A percentile compares a stretch with the other conserved stretches of the same genome.
Evolutionary conservation across 2,113 vertebrate species (phyloP).

Genomic region (Brienomyrus brachyistius): DNA sequence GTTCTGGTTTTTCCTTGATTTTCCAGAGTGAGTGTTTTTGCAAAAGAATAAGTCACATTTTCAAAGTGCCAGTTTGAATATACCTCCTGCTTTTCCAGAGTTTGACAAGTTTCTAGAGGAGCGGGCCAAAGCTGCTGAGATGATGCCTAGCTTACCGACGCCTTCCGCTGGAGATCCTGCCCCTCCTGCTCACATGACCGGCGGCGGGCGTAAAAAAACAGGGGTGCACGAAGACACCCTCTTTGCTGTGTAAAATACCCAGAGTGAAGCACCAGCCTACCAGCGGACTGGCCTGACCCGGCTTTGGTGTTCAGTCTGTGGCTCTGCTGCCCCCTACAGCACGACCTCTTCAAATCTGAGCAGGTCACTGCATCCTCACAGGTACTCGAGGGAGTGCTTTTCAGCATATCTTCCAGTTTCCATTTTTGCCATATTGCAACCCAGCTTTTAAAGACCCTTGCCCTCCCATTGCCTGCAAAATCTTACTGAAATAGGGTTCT

Average conservation of each 20-base stretch:
- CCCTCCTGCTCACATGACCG: constrained; percentile 46
- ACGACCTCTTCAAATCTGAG: not conserved
- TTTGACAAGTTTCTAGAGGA: constrained; percentile 98
- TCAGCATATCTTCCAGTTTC: not conserved
- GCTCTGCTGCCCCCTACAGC: not conserved
- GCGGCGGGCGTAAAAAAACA: constrained; percentile 67
- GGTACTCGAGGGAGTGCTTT: not conserved
- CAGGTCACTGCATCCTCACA: constrained; percentile 7
- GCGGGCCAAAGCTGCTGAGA: constrained; percentile 90
- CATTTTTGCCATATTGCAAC: not conserved
- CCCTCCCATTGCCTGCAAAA: not conserved
- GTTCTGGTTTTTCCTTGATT: not conserved
- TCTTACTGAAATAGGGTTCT: not conserved
- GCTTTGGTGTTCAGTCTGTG: constrained; percentile 29
- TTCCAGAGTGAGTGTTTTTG: not conserved
- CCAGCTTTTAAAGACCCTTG: not conserved
- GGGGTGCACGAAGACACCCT: constrained; percentile 77
- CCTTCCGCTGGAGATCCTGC: constrained; percentile 69
- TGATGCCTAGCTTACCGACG: constrained; percentile 74
- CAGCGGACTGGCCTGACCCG: constrained; percentile 23
- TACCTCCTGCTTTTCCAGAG: constrained; percentile 57
- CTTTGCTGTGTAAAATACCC: constrained; percentile 74
- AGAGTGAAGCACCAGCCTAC: constrained; percentile 24
- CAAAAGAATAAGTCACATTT: not conserved
- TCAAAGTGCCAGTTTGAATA: not conserved